Base-by-base conservation (phyloP, 2,113 vertebrate genomes). In the Xyliphius kryptos region DNA sequence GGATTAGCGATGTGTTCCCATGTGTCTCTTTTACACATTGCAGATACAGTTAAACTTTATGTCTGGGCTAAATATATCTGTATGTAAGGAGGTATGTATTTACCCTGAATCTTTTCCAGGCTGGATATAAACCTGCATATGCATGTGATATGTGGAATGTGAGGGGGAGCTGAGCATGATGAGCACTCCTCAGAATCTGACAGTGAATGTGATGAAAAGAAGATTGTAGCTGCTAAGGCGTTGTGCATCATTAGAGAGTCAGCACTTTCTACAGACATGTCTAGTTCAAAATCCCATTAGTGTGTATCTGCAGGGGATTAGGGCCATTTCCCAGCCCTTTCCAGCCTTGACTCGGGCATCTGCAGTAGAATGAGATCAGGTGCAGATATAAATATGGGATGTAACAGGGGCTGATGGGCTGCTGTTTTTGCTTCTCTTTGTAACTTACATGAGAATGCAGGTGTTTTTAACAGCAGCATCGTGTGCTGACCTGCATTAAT, bases 241-340 rank as follows among this genome's bases (percentile, higher is more conserved):
- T 46, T 69, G 51, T 32, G 53, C 53, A 51, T 56, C 56, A 49
- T 52, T 63, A 74, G 46, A 37, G 44, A 59, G 55, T 63, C 68
- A 74, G 59, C 64, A 56, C 65, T 67, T 59, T 59, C 54, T 7
- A 15, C 44, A 52, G 36, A 40, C n/a, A 21, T 58, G 49, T 14
- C 41, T 46, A 7, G 44, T 50, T 51, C 50, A 67, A 37, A 70
- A 74, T 70, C 72, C 63, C 60, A 67, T 74, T 70, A 70, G 55
- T 49, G 57, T 57, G 55, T 48, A 51, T 56, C 38, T 54, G 58
- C 36, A 46, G 47, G 51, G 38, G 53, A 62, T 66, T 66, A 66
- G 13, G 16, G 13, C 48, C 15, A 13, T 54, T 59, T 38, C 6
- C 38, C 20, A 37, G 20, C 57, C 54, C 44, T 51, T 21, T 44